Base-by-base conservation (phyloP, 2,797 vertebrate species). In the Sebastes reedi region DNA sequence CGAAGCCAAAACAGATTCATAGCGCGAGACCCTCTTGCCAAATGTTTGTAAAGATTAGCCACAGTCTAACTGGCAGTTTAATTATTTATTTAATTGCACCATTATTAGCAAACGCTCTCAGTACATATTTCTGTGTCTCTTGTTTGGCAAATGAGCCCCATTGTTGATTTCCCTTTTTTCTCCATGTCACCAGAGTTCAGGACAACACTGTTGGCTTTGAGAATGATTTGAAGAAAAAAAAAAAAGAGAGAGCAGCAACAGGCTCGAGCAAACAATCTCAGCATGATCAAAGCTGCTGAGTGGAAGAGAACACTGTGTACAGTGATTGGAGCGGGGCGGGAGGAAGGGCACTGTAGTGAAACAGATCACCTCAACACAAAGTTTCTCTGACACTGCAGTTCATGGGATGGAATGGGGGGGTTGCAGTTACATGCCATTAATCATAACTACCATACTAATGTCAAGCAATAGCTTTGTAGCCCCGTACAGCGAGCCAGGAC, bases 261-360 rank as follows among this genome's bases (percentile, higher is more conserved):
- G 52, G 80, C 82, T 77, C 46, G 79, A 88, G 84, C 89, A 90
- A 93, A 94, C 92, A 91, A 86, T 90, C 90, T 75, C 84, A 90
- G 89, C 84, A 59, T 90, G 89, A 94, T 94, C 89, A 91, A 93
- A 94, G 93, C 88, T 75, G 88, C 84, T 86, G 83, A 91, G 89
- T 86, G 86, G 84, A 91, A 83, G 83, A 87, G 89, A 91, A 92
- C 87, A 81, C 80, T 79, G 91, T 81, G 89, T 83, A 67, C 81
- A 67, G 61, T 79, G 85, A 89, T 79, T 86, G 79, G 85, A 73
- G 81, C 27, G 77, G 62, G 81, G 66, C 20, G n/a, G 72, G 72
- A 75, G 78, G 84, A 82, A n/a, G 75, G 76, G 73, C 67, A 24
- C 27, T 30, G 55, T 77, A 52, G 83, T 81, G 81, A 83, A 92